A percentile compares a stretch with the other conserved stretches of the same genome.
phyloP scores from a whole-genome alignment of 2,797 vertebrate species.

The Clamator glandarius region DNA sequence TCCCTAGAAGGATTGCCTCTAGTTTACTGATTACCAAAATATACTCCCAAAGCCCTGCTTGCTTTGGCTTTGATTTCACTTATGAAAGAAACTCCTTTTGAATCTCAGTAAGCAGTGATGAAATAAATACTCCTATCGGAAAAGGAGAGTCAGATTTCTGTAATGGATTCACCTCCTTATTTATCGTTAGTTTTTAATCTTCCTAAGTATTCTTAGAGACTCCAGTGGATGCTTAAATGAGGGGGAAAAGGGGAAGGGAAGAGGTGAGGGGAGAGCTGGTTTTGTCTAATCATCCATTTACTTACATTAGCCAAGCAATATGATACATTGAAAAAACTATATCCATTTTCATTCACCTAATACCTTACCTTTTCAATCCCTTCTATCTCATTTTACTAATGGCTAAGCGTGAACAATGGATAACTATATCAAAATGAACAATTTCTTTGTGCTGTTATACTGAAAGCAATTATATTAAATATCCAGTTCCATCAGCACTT shows the following conservation, averaged over 20 bases:
- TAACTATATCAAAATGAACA: slow-evolving; percentile 31
- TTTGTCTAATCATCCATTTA: background rate
- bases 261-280: background rate
- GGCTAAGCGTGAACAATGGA: slow-evolving; percentile 48
- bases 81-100: background rate
- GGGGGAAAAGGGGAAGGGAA: background rate
- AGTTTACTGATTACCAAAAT: background rate
- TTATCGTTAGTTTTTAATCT: background rate
- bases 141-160: background rate
- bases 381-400: slow-evolving; percentile 55
- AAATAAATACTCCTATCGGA: background rate
- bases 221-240: background rate
- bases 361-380: background rate
- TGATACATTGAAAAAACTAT: background rate
- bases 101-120: background rate
- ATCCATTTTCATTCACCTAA: slow-evolving; percentile 21
- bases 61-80: background rate
- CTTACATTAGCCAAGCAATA: background rate
- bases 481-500: background rate
- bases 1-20: background rate
- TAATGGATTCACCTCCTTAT: background rate
- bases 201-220: background rate
- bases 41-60: background rate
- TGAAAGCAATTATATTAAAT: slow-evolving; percentile 53
- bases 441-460: background rate